A percentile compares a stretch with the other conserved stretches of the same genome.
Conservation (phyloP, 2,888 invertebrate species). For the Campopleginae sp. region DNA sequence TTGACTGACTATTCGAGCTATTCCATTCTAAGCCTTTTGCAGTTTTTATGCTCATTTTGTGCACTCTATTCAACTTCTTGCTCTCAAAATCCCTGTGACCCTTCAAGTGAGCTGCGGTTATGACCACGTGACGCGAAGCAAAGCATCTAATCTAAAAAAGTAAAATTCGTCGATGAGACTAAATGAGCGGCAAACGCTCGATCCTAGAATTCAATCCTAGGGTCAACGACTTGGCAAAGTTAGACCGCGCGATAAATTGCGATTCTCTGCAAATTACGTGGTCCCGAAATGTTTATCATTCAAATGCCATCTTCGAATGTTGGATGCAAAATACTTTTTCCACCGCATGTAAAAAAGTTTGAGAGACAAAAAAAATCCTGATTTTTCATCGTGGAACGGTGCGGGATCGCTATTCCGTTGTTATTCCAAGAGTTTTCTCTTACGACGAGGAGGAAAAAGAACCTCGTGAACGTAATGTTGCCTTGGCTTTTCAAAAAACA, state of each 20-base stretch:
- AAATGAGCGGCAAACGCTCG: not conserved
- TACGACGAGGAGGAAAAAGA: not conserved
- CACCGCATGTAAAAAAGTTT: not conserved
- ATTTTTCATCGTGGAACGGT: not conserved
- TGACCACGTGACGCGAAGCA: not conserved
- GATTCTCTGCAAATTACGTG: not conserved
- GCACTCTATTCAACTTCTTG: not conserved
- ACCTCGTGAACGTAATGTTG: not conserved
- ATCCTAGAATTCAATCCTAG: not conserved
- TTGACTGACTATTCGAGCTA: conserved; percentile 14
- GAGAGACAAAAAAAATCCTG: not conserved
- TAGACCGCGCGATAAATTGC: not conserved
- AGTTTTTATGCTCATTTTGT: not conserved
- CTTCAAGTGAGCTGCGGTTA: not conserved
- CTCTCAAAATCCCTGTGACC: not conserved
- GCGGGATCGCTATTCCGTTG: not conserved
- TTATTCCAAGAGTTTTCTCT: not conserved
- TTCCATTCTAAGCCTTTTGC: not conserved
- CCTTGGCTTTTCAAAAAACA: not conserved
- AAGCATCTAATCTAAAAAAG: not conserved
- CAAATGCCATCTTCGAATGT: too few relatives aligned
- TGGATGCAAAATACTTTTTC: not conserved
- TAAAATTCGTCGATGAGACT: not conserved
- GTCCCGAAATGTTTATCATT: not conserved
- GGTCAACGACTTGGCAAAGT: not conserved